Evolutionary conservation across 1,140 invertebrate species (phyloP).

Genomic region (Bacillus rossius): DNA sequence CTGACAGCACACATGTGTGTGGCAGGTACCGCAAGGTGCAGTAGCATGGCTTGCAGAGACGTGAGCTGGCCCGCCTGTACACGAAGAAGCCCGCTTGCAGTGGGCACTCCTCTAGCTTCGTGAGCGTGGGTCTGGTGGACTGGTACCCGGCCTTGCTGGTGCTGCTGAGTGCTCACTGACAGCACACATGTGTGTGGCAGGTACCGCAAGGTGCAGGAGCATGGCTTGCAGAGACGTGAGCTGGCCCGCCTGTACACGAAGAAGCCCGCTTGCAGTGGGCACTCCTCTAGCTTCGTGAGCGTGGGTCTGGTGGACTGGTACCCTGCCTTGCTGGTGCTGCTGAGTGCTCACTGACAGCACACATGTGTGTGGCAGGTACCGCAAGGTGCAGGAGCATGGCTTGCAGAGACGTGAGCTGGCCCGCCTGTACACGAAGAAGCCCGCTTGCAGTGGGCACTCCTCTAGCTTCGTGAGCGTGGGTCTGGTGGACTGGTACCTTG

Average conservation of each 20-base stretch:
- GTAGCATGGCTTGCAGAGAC: conserved; percentile 10
- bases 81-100: conserved; percentile 34
- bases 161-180: too few relatives aligned
- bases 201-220: conserved; percentile 9
- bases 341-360: too few relatives aligned
- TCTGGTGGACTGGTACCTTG: conserved; percentile 42
- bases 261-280: conserved; percentile 37
- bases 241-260: conserved; percentile 3
- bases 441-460: conserved; percentile 39
- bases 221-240: conserved; percentile 7
- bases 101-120: conserved; percentile 39
- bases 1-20: too few relatives aligned
- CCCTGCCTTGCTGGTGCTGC: conserved; percentile 41
- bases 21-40: conserved; percentile 8
- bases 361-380: too few relatives aligned
- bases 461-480: conserved; percentile 45
- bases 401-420: not conserved
- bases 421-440: conserved; percentile 10
- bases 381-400: conserved; percentile 13
- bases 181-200: too few relatives aligned
- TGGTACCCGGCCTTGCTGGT: conserved; percentile 43
- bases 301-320: conserved; percentile 44
- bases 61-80: conserved; percentile 3
- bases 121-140: conserved; percentile 44
- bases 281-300: conserved; percentile 42